Conservation (phyloP, 2,113 vertebrate genomes). For the Salvelinus sp. region DNA sequence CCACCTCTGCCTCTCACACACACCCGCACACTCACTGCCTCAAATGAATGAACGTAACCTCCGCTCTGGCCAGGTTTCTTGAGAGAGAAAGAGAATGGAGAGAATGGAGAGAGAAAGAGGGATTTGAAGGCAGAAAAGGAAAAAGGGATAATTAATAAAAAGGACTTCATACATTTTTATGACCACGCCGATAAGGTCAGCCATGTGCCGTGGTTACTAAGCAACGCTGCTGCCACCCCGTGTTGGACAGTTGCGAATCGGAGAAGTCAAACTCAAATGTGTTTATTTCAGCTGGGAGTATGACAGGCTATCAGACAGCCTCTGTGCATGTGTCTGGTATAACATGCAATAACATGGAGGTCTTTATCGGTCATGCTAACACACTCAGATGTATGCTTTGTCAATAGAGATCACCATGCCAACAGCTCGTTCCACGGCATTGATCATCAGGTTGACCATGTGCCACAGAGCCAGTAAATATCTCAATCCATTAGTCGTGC, state of each 20-base stretch:
- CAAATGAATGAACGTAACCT: constrained; percentile 10
- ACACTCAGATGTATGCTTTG: neutral
- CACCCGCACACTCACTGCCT: neutral
- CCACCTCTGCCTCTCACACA: constrained; percentile 35
- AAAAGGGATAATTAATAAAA: constrained; percentile 65
- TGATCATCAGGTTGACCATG: neutral
- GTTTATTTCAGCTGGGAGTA: constrained; percentile 49
- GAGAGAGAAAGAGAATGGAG: neutral
- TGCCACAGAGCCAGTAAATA: neutral
- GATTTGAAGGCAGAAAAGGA: neutral
- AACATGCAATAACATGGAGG: neutral
- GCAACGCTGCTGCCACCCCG: constrained; percentile 71
- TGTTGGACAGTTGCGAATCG: constrained; percentile 66
- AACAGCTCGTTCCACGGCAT: neutral
- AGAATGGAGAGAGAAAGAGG: constrained; percentile 28
- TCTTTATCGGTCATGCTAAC: neutral
- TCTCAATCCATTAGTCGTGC: neutral
- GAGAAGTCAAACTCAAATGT: constrained; percentile 62
- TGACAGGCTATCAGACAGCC: constrained; percentile 29
- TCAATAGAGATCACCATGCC: neutral
- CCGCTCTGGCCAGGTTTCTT: neutral
- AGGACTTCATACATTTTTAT: constrained; percentile 80
- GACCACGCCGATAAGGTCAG: constrained; percentile 74
- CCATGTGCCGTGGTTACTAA: constrained; percentile 77
- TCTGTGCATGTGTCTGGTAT: constrained; percentile 11